A percentile compares a stretch with the other conserved stretches of the same genome.
These are phyloP conservation scores for Poecilobothrus nobilitatus DNA, from an alignment of 2,888 invertebrate genomes.

Conservation along the genomic window DNA sequence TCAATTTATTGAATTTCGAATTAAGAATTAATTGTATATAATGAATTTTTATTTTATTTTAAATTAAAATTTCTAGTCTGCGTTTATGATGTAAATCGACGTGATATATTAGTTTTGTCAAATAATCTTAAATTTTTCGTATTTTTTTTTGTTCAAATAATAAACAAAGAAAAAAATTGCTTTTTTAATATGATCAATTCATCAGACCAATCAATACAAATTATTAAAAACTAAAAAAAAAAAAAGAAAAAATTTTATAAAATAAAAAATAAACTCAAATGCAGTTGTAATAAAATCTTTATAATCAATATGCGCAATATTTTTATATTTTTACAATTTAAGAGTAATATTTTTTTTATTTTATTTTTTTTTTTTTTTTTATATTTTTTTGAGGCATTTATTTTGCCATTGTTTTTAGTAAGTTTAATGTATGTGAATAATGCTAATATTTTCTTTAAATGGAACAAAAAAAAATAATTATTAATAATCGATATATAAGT, in stretches of 20 bases:
- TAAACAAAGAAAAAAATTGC: no score
- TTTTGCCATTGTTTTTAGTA: neutral
- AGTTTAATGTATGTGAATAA: neutral
- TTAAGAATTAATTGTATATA: no score
- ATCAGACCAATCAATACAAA: no score
- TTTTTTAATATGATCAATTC: no score
- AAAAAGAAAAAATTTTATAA: neutral
- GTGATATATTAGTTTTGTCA: no score
- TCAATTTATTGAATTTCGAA: no score
- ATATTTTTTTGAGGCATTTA: neutral
- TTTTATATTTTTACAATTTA: constrained; percentile 2
- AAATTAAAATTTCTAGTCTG: no score
- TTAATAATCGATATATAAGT: neutral
- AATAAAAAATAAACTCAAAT: neutral
- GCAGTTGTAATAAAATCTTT: constrained; percentile 6
- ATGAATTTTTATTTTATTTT: no score
- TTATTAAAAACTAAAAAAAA: neutral
- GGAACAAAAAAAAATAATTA: neutral
- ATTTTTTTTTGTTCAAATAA: no score
- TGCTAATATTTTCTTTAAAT: constrained; percentile 2
- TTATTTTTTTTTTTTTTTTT: constrained; percentile 7
- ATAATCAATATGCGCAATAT: neutral
- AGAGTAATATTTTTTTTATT: constrained; percentile 5
- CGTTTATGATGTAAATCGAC: no score
- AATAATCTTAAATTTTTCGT: no score